These are phyloP conservation scores for Rhagophthalmus giganteus DNA, from an alignment of 2,888 invertebrate species.

Conservation along the genomic window DNA sequence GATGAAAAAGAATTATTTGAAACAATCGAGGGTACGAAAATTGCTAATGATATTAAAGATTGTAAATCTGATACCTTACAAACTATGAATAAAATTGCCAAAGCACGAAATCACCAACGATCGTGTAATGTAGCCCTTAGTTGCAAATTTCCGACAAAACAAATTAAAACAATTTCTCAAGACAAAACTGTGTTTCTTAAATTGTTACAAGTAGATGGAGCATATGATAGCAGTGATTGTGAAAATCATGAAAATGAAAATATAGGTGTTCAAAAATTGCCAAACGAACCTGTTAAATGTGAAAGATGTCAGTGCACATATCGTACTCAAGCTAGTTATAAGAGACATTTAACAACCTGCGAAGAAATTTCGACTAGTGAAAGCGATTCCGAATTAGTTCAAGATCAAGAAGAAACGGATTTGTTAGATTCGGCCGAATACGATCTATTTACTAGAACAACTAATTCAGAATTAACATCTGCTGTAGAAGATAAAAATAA, in stretches of 20 bases:
- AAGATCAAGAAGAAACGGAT: slow-evolving; percentile 14
- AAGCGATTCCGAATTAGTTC: slow-evolving; percentile 70
- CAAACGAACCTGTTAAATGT: slow-evolving; percentile 80
- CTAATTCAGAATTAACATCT: slow-evolving; percentile 9
- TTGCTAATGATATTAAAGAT: slow-evolving; percentile 62
- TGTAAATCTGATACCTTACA: slow-evolving; percentile 67
- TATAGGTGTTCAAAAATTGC: slow-evolving; percentile 54
- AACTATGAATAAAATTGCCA: slow-evolving; percentile 51
- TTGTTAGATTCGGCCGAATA: background rate
- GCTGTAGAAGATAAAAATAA: slow-evolving; percentile 33
- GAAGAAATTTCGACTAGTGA: slow-evolving; percentile 80
- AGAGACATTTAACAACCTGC: slow-evolving; percentile 75
- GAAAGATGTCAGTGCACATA: slow-evolving; percentile 86
- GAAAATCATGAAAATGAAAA: slow-evolving; percentile 45
- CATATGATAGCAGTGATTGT: slow-evolving; percentile 57
- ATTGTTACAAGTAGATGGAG: slow-evolving; percentile 62
- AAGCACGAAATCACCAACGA: slow-evolving; percentile 64
- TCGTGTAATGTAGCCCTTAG: slow-evolving; percentile 71
- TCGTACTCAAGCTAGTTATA: slow-evolving; percentile 78
- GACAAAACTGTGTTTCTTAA: slow-evolving; percentile 55
- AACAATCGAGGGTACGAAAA: slow-evolving; percentile 57
- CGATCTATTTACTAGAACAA: too few species aligned
- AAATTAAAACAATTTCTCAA: slow-evolving; percentile 61
- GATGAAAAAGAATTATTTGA: slow-evolving; percentile 58
- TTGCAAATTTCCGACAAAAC: slow-evolving; percentile 69